phyloP scores from a whole-genome alignment of 2,888 invertebrate genomes.

The Myopa tessellatipennis region DNA sequence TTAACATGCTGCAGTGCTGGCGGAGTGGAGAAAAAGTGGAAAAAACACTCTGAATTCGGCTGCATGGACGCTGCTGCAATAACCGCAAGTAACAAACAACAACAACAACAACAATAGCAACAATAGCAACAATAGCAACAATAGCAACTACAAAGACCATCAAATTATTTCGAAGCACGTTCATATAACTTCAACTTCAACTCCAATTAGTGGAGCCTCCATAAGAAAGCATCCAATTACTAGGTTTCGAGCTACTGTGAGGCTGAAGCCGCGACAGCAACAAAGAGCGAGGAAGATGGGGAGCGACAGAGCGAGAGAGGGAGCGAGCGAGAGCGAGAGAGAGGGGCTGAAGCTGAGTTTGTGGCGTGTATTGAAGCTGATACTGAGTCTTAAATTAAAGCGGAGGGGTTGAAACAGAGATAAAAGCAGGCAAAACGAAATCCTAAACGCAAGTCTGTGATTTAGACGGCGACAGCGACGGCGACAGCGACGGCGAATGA shows the following conservation, averaged over 20 bases:
- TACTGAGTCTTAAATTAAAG: background rate
- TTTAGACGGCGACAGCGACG: background rate
- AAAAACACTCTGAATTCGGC: background rate
- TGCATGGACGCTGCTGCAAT: background rate
- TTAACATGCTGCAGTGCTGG: background rate
- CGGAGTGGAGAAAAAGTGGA: background rate
- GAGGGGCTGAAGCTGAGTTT: no score
- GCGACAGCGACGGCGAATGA: background rate
- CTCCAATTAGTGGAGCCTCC: constrained; percentile 33
- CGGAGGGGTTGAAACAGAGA: no score
- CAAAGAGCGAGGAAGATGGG: no score
- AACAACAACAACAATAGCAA: no score
- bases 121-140: background rate
- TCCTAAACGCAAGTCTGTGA: no score
- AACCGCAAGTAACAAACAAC: constrained; percentile 1
- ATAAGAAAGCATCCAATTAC: constrained; percentile 23
- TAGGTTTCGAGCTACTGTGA: no score
- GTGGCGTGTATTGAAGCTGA: background rate
- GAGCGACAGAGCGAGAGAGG: no score
- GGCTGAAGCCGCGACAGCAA: no score
- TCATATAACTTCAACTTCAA: constrained; percentile 18
- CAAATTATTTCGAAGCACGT: constrained; percentile 31
- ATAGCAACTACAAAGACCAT: background rate
- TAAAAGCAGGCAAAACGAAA: no score
- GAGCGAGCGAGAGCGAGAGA: no score